Conservation (phyloP, 2,797 vertebrate genomes). For the Cirrhinus mrigala region DNA sequence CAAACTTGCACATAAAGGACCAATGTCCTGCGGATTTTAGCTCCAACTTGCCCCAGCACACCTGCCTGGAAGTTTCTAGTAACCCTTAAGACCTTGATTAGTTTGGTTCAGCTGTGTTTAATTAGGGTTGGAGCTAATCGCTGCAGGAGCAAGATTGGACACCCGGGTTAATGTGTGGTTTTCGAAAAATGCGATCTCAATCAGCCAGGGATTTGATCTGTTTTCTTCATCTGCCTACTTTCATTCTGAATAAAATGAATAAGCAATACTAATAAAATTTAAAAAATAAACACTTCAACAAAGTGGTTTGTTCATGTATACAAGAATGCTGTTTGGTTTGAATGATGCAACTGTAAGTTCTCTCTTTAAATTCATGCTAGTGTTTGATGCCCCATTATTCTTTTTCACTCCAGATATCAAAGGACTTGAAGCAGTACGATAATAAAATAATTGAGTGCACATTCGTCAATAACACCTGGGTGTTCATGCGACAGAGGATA, state of each 20-base stretch:
- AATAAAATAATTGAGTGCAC: constrained; percentile 99
- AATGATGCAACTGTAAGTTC: not conserved
- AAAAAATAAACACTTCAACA: not conserved
- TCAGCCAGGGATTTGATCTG: not conserved
- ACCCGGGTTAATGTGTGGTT: not conserved
- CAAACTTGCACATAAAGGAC: not conserved
- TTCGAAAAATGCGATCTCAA: not conserved
- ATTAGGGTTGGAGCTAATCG: not conserved
- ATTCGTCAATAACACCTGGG: constrained; percentile 95
- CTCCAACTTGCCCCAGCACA: not conserved
- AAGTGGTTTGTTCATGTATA: not conserved
- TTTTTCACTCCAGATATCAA: constrained; percentile 84
- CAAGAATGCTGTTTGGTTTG: not conserved
- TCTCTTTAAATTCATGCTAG: not conserved
- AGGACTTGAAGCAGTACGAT: constrained; percentile 95
- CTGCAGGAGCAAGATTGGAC: not conserved
- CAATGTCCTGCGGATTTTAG: not conserved
- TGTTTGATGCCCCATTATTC: constrained; percentile 16
- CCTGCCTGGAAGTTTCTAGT: not conserved
- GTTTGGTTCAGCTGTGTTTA: not conserved
- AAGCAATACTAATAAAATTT: not conserved
- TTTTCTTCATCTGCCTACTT: not conserved
- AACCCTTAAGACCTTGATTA: not conserved
- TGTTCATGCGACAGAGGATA: constrained; percentile 96
- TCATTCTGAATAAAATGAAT: not conserved